Evolutionary conservation across 2,797 vertebrate genomes (phyloP), one percentile per base, ranked within the genome.

Genomic region (Ctenochaetus hawaiiensis): DNA sequence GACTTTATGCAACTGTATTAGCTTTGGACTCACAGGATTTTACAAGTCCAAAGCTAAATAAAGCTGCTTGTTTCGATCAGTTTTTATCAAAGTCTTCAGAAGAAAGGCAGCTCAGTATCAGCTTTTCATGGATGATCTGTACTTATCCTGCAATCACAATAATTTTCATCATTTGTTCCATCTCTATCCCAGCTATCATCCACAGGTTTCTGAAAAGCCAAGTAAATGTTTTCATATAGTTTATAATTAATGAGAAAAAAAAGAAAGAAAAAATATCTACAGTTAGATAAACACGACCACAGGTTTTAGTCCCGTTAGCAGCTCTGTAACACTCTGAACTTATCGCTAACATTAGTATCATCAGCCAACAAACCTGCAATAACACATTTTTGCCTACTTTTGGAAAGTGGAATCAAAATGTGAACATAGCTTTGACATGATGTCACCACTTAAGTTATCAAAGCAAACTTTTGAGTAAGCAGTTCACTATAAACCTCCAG

Each of bases 1-100:
- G 56, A 78, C 37, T 53, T 78, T n/a, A 56, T 37, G 54, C 14
- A 37, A 73, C 34, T 65, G 68, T 59, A 45, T 67, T 61, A 30
- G 1, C 17, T 65, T 60, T 75, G 5, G 44, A 47, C 12, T 18
- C 44, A 17, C 18, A 26, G 10, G 39, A 9, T 14, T 45, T 8
- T 64, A 44, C 30, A 34, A 34, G 30, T 34, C 30, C 30, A 7
- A 34, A 34, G 30, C 30, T 34, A 7, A 34, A 34, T 34, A 34
- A 34, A 34, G 30, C 58, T 41, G 18, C 37, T 14, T 34, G 39
- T 66, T 78, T 23, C 43, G 6, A 14, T 62, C 11, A 34, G 3
- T 1, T 47, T 0, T 16, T 45, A 12, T 34, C 63, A 62, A 57
- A 2, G 20, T 10, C 11, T 41, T 41, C 8, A 41, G 39, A 41